Base-by-base conservation (phyloP, 2,888 invertebrate species). In the Amorpha juglandis region DNA sequence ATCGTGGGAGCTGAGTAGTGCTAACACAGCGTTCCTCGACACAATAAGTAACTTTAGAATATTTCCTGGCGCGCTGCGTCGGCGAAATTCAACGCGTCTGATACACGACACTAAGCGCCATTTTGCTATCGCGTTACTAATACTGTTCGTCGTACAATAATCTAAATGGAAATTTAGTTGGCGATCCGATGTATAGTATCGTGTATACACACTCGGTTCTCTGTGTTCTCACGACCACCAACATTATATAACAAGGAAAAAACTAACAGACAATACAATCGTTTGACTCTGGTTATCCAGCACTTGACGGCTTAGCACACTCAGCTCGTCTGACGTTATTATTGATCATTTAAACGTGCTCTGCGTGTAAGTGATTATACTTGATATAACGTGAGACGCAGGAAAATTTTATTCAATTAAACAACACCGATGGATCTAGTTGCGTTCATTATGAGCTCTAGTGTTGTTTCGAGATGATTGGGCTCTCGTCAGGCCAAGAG, bases 1-100 rank as follows among this genome's bases (percentile, higher is more conserved):
- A 78, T 88, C 90, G 91, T 92, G 91, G 90, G 92, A 91, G 89
- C 79, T 79, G 72, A 75, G 80, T 76, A 79, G 77, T 82, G 83
- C 83, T 78, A 81, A 74, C 79, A 72, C 78, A 80, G 81, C 83
- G 77, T 80, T 85, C 76, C 74, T 78, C 74, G 79, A 80, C 75
- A 86, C 83, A 86, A 86, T 86, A 81, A 79, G 82, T 81, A 80
- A 83, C 79, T 85, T 88, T 79, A 80, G 79, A 85, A 80, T 84
- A 84, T 87, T 87, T 86, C 87, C 84, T 86, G 79, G 81, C 81
- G 83, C 84, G 84, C 85, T 80, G 78, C 78, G 83, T 84, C 81
- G 83, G 86, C 83, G 85, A 87, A 88, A 87, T 86, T 77, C 80
- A 87, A 79, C 73, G 83, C 73, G 74, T 76, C 77, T 80, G 79